Base-by-base conservation (phyloP, 2,113 vertebrate genomes). In the Chrysemys picta region DNA sequence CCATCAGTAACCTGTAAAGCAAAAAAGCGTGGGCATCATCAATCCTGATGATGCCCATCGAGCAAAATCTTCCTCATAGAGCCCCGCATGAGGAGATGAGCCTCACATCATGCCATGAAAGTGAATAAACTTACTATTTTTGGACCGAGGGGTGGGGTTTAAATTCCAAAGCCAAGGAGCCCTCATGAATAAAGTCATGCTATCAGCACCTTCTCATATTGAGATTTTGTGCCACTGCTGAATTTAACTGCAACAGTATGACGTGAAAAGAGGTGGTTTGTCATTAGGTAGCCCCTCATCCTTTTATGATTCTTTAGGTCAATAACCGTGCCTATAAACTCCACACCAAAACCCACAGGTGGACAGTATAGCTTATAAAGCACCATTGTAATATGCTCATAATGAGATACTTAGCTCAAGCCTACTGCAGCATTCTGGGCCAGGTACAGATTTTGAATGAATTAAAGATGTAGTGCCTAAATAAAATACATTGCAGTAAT, bases 71-170 rank as follows among this genome's bases (percentile, higher is more conserved):
- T 27, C 3, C 8, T 8, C 10, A 29, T 8, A 13, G 45, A 47
- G 49, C 11, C 6, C 7, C 8, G 52, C 80, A 47, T 42, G 79
- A 25, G 91, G 35, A 29, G 6, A 19, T 47, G 16, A 90, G 6
- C 2, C 8, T 85, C 38, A 4, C 27, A 24, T 8, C 1, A 0
- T 90, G 54, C 29, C 87, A 49, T 86, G 62, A 89, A 93, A 31
- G 11, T 87, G 38, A 95, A 91, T 53, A 95, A 56, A 50, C 8
- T 57, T 78, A 31, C 21, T 72, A 1, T 85, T 88, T 96, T 96
- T 72, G 91, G 31, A 47, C 16, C 31, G 47, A 87, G 54, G 22
- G 49, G 13, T 90, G 80, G 27, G 75, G 75, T 87, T 57, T 42
- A 50, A 27, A 72, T 72, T 38, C 17, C n/a, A 72, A 38, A 38